phyloP scores from a whole-genome alignment of 2,113 vertebrate species.

The Tursiops truncatus region DNA sequence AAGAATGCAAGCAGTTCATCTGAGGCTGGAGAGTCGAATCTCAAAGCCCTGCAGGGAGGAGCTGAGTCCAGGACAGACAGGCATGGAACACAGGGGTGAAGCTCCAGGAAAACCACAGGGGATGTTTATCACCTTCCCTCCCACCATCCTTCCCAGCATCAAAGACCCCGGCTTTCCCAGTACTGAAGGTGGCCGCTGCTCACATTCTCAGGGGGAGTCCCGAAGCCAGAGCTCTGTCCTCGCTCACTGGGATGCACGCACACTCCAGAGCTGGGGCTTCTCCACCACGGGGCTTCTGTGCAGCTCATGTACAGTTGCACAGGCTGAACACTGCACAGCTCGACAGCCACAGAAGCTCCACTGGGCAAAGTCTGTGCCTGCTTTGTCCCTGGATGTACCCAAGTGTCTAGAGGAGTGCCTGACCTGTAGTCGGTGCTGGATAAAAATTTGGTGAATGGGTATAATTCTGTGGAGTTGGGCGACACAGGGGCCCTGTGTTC shows the following conservation, averaged over 20 bases:
- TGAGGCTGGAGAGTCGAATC: neutral
- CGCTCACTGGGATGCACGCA: neutral
- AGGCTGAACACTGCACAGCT: neutral
- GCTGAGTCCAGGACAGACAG: neutral
- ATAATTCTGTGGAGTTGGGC: neutral
- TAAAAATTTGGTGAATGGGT: neutral
- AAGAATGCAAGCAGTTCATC: neutral
- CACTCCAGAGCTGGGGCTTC: neutral
- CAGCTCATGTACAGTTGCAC: neutral
- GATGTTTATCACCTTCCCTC: neutral
- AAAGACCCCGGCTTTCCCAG: neutral
- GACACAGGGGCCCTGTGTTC: neutral
- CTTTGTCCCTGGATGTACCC: neutral
- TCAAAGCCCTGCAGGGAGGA: neutral
- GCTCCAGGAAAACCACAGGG: neutral
- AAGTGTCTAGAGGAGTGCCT: neutral
- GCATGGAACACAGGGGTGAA: neutral
- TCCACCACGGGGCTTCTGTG: neutral
- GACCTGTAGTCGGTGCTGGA: neutral
- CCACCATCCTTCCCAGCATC: neutral
- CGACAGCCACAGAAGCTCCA: too few species aligned
- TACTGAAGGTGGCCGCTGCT: neutral
- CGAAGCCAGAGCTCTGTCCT: neutral
- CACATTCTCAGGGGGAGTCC: neutral
- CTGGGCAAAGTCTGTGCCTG: neutral